Evolutionary conservation across 92 coral and sea anemone genomes (phyloP), one percentile per base, ranked within the genome.

Genomic region (Epizoanthus ramosus): DNA sequence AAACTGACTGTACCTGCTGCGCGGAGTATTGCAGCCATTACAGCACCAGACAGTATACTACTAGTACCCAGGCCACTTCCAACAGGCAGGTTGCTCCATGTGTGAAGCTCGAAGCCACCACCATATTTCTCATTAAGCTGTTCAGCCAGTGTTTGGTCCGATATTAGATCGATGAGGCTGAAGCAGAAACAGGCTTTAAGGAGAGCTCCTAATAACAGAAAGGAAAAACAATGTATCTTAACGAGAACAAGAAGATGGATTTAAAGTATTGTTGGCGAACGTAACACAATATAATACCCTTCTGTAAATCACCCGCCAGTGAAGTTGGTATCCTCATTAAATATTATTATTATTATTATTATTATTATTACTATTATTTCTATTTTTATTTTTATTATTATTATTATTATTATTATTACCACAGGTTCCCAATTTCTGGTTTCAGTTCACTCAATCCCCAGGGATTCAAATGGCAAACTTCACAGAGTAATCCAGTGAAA

Each of bases 31-130:
- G 99, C 98, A n/a, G 93, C 94, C 89, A 96, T 76, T 59, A 94
- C 82, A 24, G 92, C 97, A 39, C 99, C 98, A 33, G 98, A 88
- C 75, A 96, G 80, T 72, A 96, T 96, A 84, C 99, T 96, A 73
- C 99, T 96, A 1, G 99, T 95, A 13, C 99, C 99, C 88, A 96
- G 89, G 73, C 99, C 99, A 77, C 98, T 94, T 0, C 99, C 99
- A 50, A 90, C 92, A 64, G 99, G 99, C 19, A 93, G 67, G 53
- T 88, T 91, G 23, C 95, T 91, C 94, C 92, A 83, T 7, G 99
- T 89, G 57, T 94, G 92, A 37, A 96, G 89, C 81, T 96, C 97
- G 73, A 96, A 96, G 23, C 99, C 99, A 18, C 97, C 94, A 56
- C 91, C 93, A 83, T 96, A 92, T 56, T 73, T 88, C 53, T 84